Conservation (phyloP, 2,888 invertebrate species). For the Pachymerium ferrugineum region DNA sequence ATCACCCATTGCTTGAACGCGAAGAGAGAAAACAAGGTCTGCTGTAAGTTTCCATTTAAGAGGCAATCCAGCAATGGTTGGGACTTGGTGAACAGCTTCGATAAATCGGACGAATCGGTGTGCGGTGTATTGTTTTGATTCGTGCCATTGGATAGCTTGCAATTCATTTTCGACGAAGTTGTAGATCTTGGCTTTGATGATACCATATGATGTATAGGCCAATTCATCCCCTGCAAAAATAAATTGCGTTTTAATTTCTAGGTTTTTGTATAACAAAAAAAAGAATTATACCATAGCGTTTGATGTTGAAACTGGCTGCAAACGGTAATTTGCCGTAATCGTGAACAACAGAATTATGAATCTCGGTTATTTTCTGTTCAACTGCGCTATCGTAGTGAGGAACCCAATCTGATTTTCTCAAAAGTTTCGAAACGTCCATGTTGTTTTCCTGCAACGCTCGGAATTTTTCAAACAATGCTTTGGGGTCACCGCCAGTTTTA, state of each 20-base stretch:
- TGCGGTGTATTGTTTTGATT: background rate
- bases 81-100: conserved; percentile 19
- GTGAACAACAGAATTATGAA: conserved; percentile 25
- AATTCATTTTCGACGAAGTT: conserved; percentile 28
- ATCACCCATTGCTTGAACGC: conserved; percentile 21
- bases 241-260: background rate
- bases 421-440: background rate
- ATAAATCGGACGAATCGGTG: conserved; percentile 21
- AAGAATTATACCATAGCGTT: conserved; percentile 3
- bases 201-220: conserved; percentile 30
- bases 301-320: background rate
- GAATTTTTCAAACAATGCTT: background rate
- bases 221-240: conserved; percentile 27
- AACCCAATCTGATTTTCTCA: background rate
- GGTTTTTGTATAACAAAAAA: background rate
- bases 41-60: background rate
- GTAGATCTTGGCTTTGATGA: conserved; percentile 21
- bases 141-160: conserved; percentile 7
- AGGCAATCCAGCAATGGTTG: background rate
- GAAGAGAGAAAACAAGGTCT: background rate
- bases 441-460: background rate
- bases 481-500: background rate
- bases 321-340: background rate
- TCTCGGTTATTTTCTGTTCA: conserved; percentile 17
- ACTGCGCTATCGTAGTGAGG: conserved; percentile 5